Evolutionary conservation across 2,888 invertebrate species (phyloP), one percentile per base, ranked within the genome.

Genomic region (Drosophila pegasa): DNA sequence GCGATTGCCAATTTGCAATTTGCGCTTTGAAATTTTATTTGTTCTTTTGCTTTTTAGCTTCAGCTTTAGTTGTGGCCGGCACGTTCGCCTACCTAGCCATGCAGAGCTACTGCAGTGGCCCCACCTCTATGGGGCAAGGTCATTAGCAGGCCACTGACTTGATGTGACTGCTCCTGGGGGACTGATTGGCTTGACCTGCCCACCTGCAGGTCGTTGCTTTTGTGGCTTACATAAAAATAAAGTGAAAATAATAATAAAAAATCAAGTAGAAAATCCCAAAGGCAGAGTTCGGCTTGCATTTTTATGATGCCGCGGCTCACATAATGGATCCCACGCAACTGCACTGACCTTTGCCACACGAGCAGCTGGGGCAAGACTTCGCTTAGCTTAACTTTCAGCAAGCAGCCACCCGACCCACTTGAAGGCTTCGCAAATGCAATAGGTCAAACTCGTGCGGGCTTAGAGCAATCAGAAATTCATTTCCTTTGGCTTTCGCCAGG

Each of bases 81-180:
- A 22, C 41, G 25, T n/a, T 25, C 3, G 25, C 25, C 43, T 25
- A 25, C 25, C 43, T 9, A 25, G 40, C 31, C 6, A 14, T 3
- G 10, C 25, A 29, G 8, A 16, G 47, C 5, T 27, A 3, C 29
- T 50, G 48, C 16, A 38, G 14, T 2, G n/a, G 9, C 25, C 22
- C n/a, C 29, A 10, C n/a, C 10, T 7, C 16, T 29, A 12, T 47
- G 9, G n/a, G 33, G 35, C 59, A 60, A 63, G 75, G 75, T 63
- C 71, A 71, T 71, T 75, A 75, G 63, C 73, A 68, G 73, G 73
- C 59, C 72, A 72, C 40, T 72, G 74, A 75, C 74, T 71, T 56
- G 75, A 66, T 75, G 66, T 57, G 31, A 60, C 40, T 56, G 54
- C 18, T 71, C 62, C 62, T 55, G 41, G 22, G 71, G 27, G 75